Conservation (phyloP, 2,888 invertebrate genomes). For the Leucozona laternaria region DNA sequence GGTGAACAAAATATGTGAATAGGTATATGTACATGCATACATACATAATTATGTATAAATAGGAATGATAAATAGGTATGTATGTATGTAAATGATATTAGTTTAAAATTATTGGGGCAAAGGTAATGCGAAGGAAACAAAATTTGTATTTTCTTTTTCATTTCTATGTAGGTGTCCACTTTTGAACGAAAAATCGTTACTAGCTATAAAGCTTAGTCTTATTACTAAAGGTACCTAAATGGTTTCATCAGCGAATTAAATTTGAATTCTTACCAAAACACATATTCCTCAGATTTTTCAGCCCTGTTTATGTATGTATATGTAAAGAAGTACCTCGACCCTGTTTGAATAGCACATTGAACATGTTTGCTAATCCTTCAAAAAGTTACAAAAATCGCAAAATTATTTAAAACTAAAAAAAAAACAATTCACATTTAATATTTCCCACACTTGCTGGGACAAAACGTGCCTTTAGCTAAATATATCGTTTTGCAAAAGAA, state of each 20-base stretch:
- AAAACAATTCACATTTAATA: neutral
- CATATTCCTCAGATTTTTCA: neutral
- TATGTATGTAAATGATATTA: too few relatives aligned
- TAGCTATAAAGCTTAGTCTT: neutral
- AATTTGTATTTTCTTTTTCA: too few relatives aligned
- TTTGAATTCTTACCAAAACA: neutral
- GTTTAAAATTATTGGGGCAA: neutral
- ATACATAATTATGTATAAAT: too few relatives aligned
- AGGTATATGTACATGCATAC: too few relatives aligned
- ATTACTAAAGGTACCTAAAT: neutral
- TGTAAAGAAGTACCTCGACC: neutral
- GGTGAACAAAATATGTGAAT: too few relatives aligned
- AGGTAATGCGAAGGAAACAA: neutral
- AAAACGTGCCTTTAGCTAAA: slow-evolving; percentile 60
- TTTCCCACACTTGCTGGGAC: slow-evolving; percentile 55
- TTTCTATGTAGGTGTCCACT: neutral
- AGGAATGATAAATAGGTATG: too few relatives aligned
- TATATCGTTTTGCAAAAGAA: slow-evolving; percentile 61
- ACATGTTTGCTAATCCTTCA: slow-evolving; percentile 35
- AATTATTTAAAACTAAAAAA: neutral
- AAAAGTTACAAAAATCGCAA: slow-evolving; percentile 20
- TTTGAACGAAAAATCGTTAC: neutral
- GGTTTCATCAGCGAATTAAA: neutral
- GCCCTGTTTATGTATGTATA: neutral
- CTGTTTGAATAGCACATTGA: neutral